Conservation (phyloP, 2,113 vertebrate species). For the Trinectes maculatus region DNA sequence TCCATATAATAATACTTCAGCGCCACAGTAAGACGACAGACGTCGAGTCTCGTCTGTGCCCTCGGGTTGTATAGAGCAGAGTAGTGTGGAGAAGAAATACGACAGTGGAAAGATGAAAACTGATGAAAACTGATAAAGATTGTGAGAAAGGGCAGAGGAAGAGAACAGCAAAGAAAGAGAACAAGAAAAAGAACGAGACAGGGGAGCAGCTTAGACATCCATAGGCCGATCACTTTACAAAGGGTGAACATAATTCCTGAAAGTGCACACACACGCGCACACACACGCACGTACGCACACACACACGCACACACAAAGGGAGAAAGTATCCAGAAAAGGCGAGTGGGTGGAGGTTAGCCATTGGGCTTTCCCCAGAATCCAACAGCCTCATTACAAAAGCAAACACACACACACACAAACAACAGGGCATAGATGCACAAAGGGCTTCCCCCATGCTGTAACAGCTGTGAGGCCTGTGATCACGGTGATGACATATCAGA, state of each 20-base stretch:
- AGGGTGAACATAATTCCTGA: constrained; percentile 5
- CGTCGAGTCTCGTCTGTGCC: constrained; percentile 29
- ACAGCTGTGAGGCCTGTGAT: constrained; percentile 66
- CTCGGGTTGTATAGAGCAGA: constrained; percentile 29
- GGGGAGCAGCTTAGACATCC: constrained; percentile 10
- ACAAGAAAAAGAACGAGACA: background rate
- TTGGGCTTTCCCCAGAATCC: constrained; percentile 73
- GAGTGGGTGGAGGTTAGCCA: constrained; percentile 74
- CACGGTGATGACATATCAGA: constrained; percentile 33
- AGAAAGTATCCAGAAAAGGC: constrained; percentile 57
- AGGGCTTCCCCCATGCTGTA: constrained; percentile 60
- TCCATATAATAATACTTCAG: background rate
- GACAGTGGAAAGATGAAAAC: constrained; percentile 9
- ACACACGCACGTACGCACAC: constrained; percentile 1
- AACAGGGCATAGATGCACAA: constrained; percentile 49
- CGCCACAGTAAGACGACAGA: constrained; percentile 15
- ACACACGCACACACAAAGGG: background rate
- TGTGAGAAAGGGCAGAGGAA: constrained; percentile 23
- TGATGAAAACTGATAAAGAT: constrained; percentile 10
- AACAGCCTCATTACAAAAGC: constrained; percentile 70
- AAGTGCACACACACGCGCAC: background rate
- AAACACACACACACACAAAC: constrained; percentile 64
- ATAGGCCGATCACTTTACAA: constrained; percentile 6
- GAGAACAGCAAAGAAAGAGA: background rate
- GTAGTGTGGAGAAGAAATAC: background rate